phyloP scores from a whole-genome alignment of 2,797 vertebrate genomes.

The Betta splendens region DNA sequence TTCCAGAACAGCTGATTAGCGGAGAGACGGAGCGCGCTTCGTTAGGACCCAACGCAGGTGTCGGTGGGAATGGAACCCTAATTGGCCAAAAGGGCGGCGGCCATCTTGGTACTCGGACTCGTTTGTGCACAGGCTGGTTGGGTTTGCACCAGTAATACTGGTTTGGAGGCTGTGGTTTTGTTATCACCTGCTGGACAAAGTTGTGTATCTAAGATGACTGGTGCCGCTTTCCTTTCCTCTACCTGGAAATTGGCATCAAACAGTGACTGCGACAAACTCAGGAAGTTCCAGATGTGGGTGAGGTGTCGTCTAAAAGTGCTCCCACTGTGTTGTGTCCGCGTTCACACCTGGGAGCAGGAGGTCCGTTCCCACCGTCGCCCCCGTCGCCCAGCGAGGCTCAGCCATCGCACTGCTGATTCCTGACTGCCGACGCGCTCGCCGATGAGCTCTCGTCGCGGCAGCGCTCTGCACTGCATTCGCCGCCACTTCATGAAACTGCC shows the following conservation, averaged over 20 bases:
- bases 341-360: constrained; percentile 5
- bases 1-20: constrained; percentile 5
- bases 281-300: neutral
- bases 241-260: neutral
- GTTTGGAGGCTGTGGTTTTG: too few relatives aligned
- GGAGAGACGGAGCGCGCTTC: too few relatives aligned
- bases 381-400: constrained; percentile 19
- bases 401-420: constrained; percentile 7
- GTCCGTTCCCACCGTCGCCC: constrained; percentile 6
- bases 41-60: too few relatives aligned
- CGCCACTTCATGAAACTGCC: constrained; percentile 58
- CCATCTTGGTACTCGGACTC: too few relatives aligned
- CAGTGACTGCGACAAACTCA: constrained; percentile 4
- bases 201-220: too few relatives aligned
- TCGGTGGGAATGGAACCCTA: too few relatives aligned
- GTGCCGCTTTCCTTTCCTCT: neutral
- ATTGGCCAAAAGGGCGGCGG: too few relatives aligned
- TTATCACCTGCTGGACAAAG: too few relatives aligned
- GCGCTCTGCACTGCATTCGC: constrained; percentile 29
- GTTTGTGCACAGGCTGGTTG: too few relatives aligned
- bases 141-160: too few relatives aligned
- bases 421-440: constrained; percentile 20
- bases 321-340: neutral
- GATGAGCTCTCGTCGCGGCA: constrained; percentile 38
- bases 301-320: constrained; percentile 1